Percentiles rank a stretch among this genome's conserved stretches.
Conservation (phyloP, 1,140 invertebrate genomes). For the Asbolus verrucosus region DNA sequence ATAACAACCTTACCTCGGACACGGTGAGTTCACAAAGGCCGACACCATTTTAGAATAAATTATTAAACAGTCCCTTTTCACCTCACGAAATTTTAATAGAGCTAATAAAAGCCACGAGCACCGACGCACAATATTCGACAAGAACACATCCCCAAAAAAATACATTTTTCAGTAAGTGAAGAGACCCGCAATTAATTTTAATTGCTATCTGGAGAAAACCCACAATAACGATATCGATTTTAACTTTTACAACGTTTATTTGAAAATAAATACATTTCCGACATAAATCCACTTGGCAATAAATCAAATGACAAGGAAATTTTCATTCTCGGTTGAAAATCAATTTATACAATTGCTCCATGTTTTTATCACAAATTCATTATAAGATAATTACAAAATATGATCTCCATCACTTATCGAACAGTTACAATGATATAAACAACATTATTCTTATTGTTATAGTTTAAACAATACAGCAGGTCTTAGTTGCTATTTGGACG, state of each 20-base stretch:
- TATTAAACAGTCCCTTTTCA: too few species aligned
- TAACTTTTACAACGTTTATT: conserved; percentile 43
- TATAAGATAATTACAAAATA: conserved; percentile 42
- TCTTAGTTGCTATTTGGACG: conserved; percentile 27
- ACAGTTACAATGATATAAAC: too few species aligned
- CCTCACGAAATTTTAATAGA: background rate
- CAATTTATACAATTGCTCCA: conserved; percentile 33
- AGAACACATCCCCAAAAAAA: conserved; percentile 21
- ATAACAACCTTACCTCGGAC: too few species aligned
- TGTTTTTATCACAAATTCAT: conserved; percentile 40
- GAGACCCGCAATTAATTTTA: conserved; percentile 19
- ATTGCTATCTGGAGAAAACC: background rate
- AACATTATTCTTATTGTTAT: conserved; percentile 12
- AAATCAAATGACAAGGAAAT: conserved; percentile 1
- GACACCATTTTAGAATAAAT: too few species aligned
- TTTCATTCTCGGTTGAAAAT: background rate
- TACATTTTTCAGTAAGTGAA: background rate
- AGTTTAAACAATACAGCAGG: conserved; percentile 12
- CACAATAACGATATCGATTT: conserved; percentile 28
- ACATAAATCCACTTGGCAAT: conserved; percentile 38
- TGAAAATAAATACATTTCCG: conserved; percentile 43
- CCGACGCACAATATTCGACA: conserved; percentile 27
- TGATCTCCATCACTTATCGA: conserved; percentile 23
- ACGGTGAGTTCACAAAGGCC: too few species aligned
- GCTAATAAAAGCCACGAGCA: background rate